Evolutionary conservation across 2,888 invertebrate species (phyloP), one percentile per base, ranked within the genome.

Genomic region (Ethmia dodecea): DNA sequence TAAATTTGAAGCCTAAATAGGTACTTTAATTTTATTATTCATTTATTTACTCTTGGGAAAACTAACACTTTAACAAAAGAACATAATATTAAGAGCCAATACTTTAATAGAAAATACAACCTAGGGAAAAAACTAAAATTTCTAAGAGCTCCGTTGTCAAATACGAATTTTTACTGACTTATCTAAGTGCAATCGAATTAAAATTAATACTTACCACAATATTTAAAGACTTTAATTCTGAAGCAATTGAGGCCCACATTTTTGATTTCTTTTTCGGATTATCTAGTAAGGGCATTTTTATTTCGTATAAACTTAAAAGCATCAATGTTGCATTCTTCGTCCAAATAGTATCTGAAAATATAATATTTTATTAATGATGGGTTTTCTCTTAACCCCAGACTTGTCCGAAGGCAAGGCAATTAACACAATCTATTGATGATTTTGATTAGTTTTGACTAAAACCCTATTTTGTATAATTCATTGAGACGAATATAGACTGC

Each of bases 221-320:
- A 47, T 61, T 65, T 35, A 72, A 51, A 13, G 66, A 47, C 48
- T 71, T 74, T 26, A 76, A 52, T 51, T 75, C 75, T 50, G 73
- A 74, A 33, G 75, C 67, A 45, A 76, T 75, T 44, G 72, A 66
- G 16, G 58, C 50, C 75, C 75, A 76, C 73, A 76, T 73, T 56
- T 75, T 73, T 5, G 75, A 70, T 57, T 75, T 76, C 54, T 73
- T 75, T 56, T 76, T 76, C 13, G 75, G 75, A 55, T 76, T 75
- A 38, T 74, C 74, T 44, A 74, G 46, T 63, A 73, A 66, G 31
- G 70, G 69, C 49, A 76, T 65, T 59, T 75, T 75, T 16, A 65
- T 67, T 62, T 74, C 73, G 60, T 76, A 76, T 26, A 75, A 57
- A 48, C 60, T 72, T 43, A 76, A 43, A 33, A 76, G 60, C 54